These are phyloP conservation scores for Eledona agricola DNA, from an alignment of 2,888 invertebrate species.

Conservation along the genomic window DNA sequence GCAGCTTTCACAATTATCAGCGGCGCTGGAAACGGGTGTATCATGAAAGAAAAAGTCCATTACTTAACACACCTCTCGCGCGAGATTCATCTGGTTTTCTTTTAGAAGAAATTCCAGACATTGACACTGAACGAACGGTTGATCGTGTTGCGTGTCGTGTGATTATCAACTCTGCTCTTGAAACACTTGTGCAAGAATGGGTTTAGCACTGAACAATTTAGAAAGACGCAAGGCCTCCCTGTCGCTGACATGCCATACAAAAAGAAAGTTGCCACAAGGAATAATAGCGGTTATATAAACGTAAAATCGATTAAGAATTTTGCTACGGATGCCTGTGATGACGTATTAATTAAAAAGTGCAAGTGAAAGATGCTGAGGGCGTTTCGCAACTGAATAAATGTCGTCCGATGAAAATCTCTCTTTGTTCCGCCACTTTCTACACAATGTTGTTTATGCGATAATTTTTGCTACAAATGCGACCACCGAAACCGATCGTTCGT, in stretches of 20 bases:
- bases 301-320: conserved; percentile 29
- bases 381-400: conserved; percentile 31
- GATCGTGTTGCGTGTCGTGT: too few relatives aligned
- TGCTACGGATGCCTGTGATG: conserved; percentile 27
- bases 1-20: too few relatives aligned
- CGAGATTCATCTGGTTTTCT: neutral
- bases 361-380: conserved; percentile 35
- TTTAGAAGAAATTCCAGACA: too few relatives aligned
- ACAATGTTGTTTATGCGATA: conserved; percentile 25
- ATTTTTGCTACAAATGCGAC: conserved; percentile 19
- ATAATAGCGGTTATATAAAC: conserved; percentile 24
- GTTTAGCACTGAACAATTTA: neutral
- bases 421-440: conserved; percentile 34
- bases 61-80: conserved; percentile 2
- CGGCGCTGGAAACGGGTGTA: too few relatives aligned
- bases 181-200: neutral
- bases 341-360: conserved; percentile 35
- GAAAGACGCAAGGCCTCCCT: conserved; percentile 3
- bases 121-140: too few relatives aligned
- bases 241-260: conserved; percentile 13
- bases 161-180: neutral
- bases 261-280: conserved; percentile 27
- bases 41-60: conserved; percentile 10
- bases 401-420: conserved; percentile 33
- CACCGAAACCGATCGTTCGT: conserved; percentile 7